phyloP scores from a whole-genome alignment of 2,797 vertebrate species.

The Tadarida brasiliensis region DNA sequence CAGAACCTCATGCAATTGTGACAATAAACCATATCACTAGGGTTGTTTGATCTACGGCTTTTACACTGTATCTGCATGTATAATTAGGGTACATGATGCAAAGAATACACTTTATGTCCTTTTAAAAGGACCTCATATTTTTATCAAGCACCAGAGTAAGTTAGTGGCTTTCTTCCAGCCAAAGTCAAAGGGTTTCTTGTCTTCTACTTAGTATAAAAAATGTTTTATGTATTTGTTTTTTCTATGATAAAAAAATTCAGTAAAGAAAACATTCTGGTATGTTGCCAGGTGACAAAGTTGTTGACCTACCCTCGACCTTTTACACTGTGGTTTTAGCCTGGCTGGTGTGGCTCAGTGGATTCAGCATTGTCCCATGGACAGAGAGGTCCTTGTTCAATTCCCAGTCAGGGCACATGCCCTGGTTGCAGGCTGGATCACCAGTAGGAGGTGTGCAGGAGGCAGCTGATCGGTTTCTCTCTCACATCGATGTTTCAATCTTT shows the following conservation, averaged over 20 bases:
- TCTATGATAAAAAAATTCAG: slow-evolving; percentile 17
- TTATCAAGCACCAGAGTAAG: not conserved
- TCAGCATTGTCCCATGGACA: too few relatives aligned
- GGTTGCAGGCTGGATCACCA: too few relatives aligned
- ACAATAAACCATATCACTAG: not conserved
- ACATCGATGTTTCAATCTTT: too few relatives aligned
- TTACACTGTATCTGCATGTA: not conserved
- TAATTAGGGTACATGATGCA: slow-evolving; percentile 6
- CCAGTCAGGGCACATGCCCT: too few relatives aligned
- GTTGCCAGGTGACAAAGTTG: slow-evolving; percentile 55
- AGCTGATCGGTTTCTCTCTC: too few relatives aligned
- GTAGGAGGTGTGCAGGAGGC: too few relatives aligned
- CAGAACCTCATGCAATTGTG: not conserved
- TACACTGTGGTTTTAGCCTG: slow-evolving; percentile 17
- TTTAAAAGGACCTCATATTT: not conserved
- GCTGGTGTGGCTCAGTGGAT: too few relatives aligned
- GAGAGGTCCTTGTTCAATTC: too few relatives aligned
- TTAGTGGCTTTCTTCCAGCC: slow-evolving; percentile 25
- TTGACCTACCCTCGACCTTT: slow-evolving; percentile 40
- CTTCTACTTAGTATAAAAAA: slow-evolving; percentile 42
- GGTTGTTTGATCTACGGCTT: not conserved
- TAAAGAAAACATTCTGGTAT: slow-evolving; percentile 39
- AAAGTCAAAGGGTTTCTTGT: slow-evolving; percentile 26
- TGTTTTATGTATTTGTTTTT: slow-evolving; percentile 16
- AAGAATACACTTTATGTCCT: not conserved